Evolutionary conservation across 2,888 invertebrate genomes (phyloP).

Genomic region (Cyaniris semiargus): DNA sequence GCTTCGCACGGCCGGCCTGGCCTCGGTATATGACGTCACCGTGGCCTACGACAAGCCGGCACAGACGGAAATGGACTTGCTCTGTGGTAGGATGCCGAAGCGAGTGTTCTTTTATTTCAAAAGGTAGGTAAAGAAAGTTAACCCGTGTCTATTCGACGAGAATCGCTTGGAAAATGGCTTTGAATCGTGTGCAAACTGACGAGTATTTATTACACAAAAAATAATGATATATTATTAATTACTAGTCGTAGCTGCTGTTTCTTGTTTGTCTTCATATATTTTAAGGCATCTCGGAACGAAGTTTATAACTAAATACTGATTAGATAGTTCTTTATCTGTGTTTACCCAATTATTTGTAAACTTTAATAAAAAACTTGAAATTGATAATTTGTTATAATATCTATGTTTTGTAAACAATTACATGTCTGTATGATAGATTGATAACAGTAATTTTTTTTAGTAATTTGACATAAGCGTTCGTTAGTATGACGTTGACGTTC

Average conservation of each 20-base stretch:
- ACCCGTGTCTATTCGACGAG: too few species aligned
- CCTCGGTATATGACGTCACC: constrained; percentile 92
- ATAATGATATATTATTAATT: too few species aligned
- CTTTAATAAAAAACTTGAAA: background rate
- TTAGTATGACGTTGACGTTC: too few species aligned
- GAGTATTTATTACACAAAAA: too few species aligned
- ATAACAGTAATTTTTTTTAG: background rate
- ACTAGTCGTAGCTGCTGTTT: too few species aligned
- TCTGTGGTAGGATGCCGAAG: constrained; percentile 85
- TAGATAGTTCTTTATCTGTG: too few species aligned
- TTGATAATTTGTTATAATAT: background rate
- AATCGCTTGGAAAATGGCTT: too few species aligned
- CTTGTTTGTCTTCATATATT: too few species aligned
- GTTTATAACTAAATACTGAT: too few species aligned
- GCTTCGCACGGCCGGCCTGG: constrained; percentile 81
- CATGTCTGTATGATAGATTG: background rate
- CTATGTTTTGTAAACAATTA: background rate
- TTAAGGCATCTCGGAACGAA: too few species aligned
- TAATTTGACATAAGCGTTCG: too few species aligned
- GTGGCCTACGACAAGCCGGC: constrained; percentile 90
- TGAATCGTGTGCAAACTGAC: too few species aligned
- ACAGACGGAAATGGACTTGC: constrained; percentile 86
- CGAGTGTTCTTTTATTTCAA: constrained; percentile 89
- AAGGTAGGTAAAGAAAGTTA: constrained; percentile 62
- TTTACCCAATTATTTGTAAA: background rate